phyloP scores from a whole-genome alignment of 2,113 vertebrate species.

The Ceratotherium simum region DNA sequence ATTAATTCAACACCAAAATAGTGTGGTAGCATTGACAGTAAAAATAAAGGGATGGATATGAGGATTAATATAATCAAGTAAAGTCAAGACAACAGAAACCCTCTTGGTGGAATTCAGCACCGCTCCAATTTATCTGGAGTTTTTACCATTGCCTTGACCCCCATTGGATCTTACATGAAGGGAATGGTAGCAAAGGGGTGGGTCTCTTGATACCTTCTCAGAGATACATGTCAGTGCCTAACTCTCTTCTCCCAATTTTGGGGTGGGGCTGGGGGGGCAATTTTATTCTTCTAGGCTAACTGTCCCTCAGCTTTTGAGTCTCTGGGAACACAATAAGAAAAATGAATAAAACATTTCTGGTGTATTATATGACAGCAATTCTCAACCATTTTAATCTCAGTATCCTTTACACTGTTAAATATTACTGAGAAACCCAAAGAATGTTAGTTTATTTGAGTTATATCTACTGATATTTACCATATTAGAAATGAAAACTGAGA shows the following conservation, averaged over 20 bases:
- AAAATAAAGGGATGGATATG: not conserved
- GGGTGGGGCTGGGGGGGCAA: not conserved
- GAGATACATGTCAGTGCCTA: not conserved
- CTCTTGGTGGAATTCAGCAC: not conserved
- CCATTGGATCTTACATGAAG: not conserved
- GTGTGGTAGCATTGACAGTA: not conserved
- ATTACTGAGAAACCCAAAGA: not conserved
- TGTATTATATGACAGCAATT: not conserved
- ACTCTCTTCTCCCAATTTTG: not conserved
- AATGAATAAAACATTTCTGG: not conserved
- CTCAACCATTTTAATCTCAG: not conserved
- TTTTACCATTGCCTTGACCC: not conserved
- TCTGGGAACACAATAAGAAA: not conserved
- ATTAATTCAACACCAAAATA: not conserved
- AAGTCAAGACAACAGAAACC: not conserved
- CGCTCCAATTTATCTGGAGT: not conserved
- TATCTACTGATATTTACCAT: not conserved
- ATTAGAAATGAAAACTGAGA: not conserved
- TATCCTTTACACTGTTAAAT: not conserved
- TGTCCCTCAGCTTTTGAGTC: not conserved
- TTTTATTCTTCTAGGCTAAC: not conserved
- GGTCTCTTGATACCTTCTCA: not conserved
- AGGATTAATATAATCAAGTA: not conserved
- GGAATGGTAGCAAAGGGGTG: not conserved
- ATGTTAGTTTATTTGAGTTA: not conserved